phyloP scores from a whole-genome alignment of 2,888 invertebrate species.

The Catonia carolina region DNA sequence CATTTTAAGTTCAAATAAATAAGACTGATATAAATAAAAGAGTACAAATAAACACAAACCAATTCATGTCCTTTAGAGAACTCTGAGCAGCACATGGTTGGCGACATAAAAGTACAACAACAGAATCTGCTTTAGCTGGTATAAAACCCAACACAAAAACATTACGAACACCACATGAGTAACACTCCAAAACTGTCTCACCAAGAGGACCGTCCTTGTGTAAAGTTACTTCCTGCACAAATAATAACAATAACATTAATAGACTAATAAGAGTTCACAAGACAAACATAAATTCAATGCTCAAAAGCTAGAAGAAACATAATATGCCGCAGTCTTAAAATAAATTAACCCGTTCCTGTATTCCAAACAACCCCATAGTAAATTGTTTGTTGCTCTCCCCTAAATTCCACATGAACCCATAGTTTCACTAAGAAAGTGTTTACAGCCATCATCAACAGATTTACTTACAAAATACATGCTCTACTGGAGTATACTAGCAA shows the following conservation, averaged over 20 bases:
- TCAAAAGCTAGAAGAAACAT: neutral
- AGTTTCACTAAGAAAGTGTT: too few species aligned
- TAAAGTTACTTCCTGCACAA: slow-evolving; percentile 75
- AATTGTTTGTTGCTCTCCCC: too few species aligned
- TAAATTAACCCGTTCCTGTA: too few species aligned
- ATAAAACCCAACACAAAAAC: slow-evolving; percentile 98
- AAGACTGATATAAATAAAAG: too few species aligned
- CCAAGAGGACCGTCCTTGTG: slow-evolving; percentile 97
- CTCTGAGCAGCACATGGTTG: slow-evolving; percentile 98
- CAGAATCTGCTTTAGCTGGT: slow-evolving; percentile 97
- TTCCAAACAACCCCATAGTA: too few species aligned
- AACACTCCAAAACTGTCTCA: slow-evolving; percentile 96
- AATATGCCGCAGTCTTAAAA: neutral
- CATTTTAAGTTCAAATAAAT: too few species aligned
- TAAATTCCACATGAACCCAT: too few species aligned
- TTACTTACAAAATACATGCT: too few species aligned
- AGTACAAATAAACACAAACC: slow-evolving; percentile 50
- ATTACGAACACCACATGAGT: slow-evolving; percentile 96
- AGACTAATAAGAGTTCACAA: neutral
- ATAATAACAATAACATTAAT: neutral
- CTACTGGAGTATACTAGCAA: too few species aligned
- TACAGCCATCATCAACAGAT: too few species aligned
- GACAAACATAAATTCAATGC: too few species aligned
- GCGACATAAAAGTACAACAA: slow-evolving; percentile 92
- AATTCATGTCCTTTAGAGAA: slow-evolving; percentile 97